Percentiles rank a stretch among this genome's conserved stretches.
Evolutionary conservation across 1,140 invertebrate species (phyloP).

Genomic region (Drosophila pseudoobscura): DNA sequence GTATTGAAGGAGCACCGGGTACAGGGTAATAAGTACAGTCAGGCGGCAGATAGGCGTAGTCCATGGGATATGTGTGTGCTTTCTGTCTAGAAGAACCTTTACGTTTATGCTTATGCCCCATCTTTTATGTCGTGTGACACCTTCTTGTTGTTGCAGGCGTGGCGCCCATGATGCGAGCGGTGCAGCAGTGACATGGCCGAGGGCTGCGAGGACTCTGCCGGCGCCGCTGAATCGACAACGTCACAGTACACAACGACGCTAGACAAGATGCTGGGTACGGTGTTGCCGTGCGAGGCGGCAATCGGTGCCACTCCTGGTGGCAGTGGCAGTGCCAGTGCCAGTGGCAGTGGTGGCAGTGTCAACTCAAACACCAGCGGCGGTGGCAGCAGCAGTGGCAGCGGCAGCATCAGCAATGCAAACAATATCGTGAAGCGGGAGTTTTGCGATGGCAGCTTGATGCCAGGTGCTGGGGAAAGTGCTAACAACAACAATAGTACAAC

Average conservation of each 20-base stretch:
- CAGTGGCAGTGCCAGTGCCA: constrained; percentile 22
- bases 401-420: constrained; percentile 24
- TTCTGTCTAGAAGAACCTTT: neutral
- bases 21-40: constrained; percentile 19
- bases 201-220: constrained; percentile 81
- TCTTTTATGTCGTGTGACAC: neutral
- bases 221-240: constrained; percentile 73
- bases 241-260: constrained; percentile 66
- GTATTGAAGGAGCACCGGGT: too few relatives aligned
- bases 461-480: constrained; percentile 56
- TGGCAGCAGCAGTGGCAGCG: constrained; percentile 40
- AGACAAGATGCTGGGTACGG: constrained; percentile 81
- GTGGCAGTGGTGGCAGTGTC: constrained; percentile 23
- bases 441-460: constrained; percentile 72
- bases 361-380: constrained; percentile 48
- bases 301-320: constrained; percentile 68
- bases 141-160: constrained; percentile 32
- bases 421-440: constrained; percentile 81
- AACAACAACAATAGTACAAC: constrained; percentile 50
- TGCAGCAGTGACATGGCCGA: constrained; percentile 81
- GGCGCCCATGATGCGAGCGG: constrained; percentile 53
- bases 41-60: constrained; percentile 11
- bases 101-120: neutral
- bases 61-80: neutral
- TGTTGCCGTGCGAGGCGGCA: constrained; percentile 80